Percentiles rank a stretch among this genome's conserved stretches.
These are phyloP conservation scores for Diadophis punctatus DNA, from an alignment of 2,113 vertebrate genomes.

Conservation along the genomic window DNA sequence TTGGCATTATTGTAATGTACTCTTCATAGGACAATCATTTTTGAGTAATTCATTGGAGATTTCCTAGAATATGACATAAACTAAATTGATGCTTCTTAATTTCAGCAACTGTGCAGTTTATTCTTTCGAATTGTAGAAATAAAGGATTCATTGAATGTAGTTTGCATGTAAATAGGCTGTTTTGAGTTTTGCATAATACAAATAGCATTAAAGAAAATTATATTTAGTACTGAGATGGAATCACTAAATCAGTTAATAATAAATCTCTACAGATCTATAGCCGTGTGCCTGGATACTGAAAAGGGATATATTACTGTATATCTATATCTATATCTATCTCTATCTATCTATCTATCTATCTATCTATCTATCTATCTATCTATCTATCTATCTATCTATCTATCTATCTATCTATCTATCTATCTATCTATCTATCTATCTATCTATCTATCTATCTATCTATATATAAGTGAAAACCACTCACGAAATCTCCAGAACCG, in stretches of 20 bases:
- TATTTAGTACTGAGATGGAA: conserved; percentile 12
- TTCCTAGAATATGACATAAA: not conserved
- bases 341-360: no score
- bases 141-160: conserved; percentile 3
- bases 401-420: no score
- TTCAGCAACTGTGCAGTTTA: not conserved
- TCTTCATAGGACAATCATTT: not conserved
- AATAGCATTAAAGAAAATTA: not conserved
- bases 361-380: no score
- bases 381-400: no score
- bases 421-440: no score
- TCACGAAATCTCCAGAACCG: no score
- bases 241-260: conserved; percentile 31
- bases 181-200: not conserved
- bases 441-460: no score
- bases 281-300: not conserved
- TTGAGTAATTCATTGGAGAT: not conserved
- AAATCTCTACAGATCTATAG: not conserved
- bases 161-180: not conserved
- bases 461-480: no score
- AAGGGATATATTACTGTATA: not conserved
- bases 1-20: not conserved
- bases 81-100: not conserved
- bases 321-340: no score
- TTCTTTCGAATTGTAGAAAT: not conserved